phyloP scores from a whole-genome alignment of 1,140 invertebrate species.

The Geopemphigus sp. region DNA sequence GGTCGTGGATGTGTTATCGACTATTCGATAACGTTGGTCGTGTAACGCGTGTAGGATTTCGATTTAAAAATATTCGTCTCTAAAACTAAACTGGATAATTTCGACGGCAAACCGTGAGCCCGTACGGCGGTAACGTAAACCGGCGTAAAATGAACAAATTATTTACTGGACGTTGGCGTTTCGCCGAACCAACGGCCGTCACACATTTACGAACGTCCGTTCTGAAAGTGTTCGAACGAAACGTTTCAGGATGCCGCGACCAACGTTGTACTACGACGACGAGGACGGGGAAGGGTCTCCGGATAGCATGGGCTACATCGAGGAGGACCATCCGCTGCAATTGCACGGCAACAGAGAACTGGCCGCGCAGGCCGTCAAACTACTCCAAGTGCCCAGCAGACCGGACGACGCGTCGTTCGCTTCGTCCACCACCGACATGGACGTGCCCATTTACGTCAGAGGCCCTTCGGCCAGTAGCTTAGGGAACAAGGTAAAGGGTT shows the following conservation, averaged over 20 bases:
- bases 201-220: too few relatives aligned
- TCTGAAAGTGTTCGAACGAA: not conserved
- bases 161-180: too few relatives aligned
- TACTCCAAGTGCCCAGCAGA: constrained; percentile 58
- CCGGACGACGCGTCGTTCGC: constrained; percentile 58
- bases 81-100: too few relatives aligned
- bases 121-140: too few relatives aligned
- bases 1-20: too few relatives aligned
- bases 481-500: not conserved
- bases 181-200: too few relatives aligned
- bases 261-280: constrained; percentile 42
- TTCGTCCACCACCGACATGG: constrained; percentile 62
- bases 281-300: constrained; percentile 50
- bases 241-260: constrained; percentile 14
- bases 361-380: constrained; percentile 56
- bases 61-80: too few relatives aligned
- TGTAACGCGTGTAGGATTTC: too few relatives aligned
- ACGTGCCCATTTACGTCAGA: constrained; percentile 61
- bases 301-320: constrained; percentile 61
- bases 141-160: too few relatives aligned
- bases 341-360: constrained; percentile 55
- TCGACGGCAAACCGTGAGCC: too few relatives aligned
- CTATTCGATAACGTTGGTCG: too few relatives aligned
- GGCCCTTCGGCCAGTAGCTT: constrained; percentile 53
- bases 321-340: constrained; percentile 61